A percentile compares a stretch with the other conserved stretches of the same genome.
These are phyloP conservation scores for Parazoanthus swiftii DNA, from an alignment of 92 coral and sea anemone genomes.

Conservation along the genomic window DNA sequence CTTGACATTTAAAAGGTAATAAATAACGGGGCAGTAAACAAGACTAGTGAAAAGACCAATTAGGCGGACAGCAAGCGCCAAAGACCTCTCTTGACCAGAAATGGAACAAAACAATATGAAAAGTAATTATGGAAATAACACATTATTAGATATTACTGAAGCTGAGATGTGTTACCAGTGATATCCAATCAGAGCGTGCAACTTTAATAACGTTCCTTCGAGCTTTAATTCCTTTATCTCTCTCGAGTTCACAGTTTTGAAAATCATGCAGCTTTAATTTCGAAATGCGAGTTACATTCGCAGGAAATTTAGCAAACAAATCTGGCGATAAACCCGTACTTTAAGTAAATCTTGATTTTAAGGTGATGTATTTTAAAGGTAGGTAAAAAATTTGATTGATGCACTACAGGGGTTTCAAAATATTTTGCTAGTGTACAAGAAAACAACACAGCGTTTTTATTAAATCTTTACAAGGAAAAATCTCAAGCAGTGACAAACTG, in stretches of 20 bases:
- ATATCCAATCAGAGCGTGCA: not conserved
- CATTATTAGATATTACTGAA: conserved; percentile 10
- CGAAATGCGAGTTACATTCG: not conserved
- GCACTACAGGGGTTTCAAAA: conserved; percentile 16
- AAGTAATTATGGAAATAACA: not conserved
- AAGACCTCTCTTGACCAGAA: not conserved
- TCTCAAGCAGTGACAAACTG: conserved; percentile 17
- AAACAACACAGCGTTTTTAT: not conserved
- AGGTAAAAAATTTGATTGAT: not conserved
- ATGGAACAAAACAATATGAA: not conserved
- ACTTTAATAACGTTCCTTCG: not conserved
- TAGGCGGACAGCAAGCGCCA: not conserved
- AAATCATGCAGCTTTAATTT: not conserved
- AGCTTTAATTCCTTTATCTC: not conserved
- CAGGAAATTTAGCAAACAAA: not conserved
- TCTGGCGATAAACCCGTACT: not conserved
- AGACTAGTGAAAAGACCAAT: conserved; percentile 11
- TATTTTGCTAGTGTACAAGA: conserved; percentile 3
- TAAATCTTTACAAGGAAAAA: not conserved
- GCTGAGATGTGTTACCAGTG: not conserved
- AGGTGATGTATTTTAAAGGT: not conserved
- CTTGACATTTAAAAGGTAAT: conserved; percentile 15
- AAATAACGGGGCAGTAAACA: not conserved
- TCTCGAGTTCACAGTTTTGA: not conserved
- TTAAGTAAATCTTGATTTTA: not conserved